Percentiles rank a stretch among this genome's conserved stretches.
Conservation (phyloP, 2,113 vertebrate genomes). For the Gadus chalcogrammus region DNA sequence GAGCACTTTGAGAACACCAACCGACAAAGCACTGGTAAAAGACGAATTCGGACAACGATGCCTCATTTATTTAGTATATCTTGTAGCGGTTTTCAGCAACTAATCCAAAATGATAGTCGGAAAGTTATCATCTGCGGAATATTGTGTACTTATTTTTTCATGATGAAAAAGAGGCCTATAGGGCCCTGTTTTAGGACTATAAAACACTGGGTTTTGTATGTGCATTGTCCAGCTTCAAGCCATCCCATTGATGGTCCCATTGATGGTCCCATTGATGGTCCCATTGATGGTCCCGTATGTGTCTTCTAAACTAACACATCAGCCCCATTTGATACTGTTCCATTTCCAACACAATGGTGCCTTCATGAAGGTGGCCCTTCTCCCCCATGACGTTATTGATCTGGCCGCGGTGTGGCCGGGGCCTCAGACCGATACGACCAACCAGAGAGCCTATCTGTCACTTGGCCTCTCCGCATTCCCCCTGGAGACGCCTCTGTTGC, state of each 20-base stretch:
- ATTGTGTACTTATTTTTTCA: no score
- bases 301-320: slow-evolving; percentile 16
- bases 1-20: slow-evolving; percentile 46
- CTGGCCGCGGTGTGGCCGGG: slow-evolving; percentile 52
- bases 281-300: background rate
- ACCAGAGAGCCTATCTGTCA: slow-evolving; percentile 47
- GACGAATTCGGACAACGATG: slow-evolving; percentile 35
- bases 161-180: no score
- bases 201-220: no score
- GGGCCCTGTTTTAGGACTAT: no score
- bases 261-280: background rate
- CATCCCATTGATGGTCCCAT: background rate
- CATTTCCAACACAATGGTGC: slow-evolving; percentile 39
- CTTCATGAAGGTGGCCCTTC: slow-evolving; percentile 35
- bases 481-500: slow-evolving; percentile 42
- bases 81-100: no score
- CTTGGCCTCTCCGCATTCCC: slow-evolving; percentile 42
- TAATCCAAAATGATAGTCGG: no score
- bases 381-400: slow-evolving; percentile 54
- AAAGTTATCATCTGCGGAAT: no score
- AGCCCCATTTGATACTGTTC: slow-evolving; percentile 20
- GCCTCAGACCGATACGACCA: slow-evolving; percentile 43
- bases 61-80: background rate
- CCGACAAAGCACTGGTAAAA: slow-evolving; percentile 43
- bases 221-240: background rate